Evolutionary conservation across 1,140 invertebrate genomes (phyloP).

Genomic region (Drosophila elegans): DNA sequence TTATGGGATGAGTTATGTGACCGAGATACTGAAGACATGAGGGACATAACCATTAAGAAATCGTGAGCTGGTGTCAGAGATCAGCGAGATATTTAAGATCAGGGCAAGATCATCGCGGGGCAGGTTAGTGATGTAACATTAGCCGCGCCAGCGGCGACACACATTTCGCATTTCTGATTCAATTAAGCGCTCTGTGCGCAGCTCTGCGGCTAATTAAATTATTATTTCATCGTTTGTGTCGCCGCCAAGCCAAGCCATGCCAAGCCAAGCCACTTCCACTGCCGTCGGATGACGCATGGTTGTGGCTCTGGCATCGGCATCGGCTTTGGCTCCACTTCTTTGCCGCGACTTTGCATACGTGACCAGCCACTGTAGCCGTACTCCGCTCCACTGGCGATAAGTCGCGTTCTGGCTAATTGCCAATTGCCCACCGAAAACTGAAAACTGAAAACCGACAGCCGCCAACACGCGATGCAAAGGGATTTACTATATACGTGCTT

Average conservation of each 20-base stretch:
- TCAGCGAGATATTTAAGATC: slow-evolving; percentile 1
- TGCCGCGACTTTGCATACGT: slow-evolving; percentile 53
- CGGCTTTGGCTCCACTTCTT: slow-evolving; percentile 19
- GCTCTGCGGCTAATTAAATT: slow-evolving; percentile 66
- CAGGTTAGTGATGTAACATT: slow-evolving; percentile 41
- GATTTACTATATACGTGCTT: slow-evolving; percentile 20
- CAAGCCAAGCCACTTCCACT: too few relatives aligned
- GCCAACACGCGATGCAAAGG: slow-evolving; percentile 38
- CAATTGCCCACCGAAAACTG: slow-evolving; percentile 51
- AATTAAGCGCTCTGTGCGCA: slow-evolving; percentile 62
- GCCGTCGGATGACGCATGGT: slow-evolving; percentile 29
- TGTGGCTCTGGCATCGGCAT: too few relatives aligned
- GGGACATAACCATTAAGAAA: neutral
- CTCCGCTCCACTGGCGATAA: slow-evolving; percentile 29
- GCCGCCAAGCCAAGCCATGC: slow-evolving; percentile 9
- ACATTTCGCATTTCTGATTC: slow-evolving; percentile 55
- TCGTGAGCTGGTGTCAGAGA: slow-evolving; percentile 8
- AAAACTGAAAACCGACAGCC: slow-evolving; percentile 33
- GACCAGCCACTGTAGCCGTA: slow-evolving; percentile 25
- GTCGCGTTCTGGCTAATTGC: slow-evolving; percentile 70
- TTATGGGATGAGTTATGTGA: neutral
- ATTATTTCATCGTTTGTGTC: slow-evolving; percentile 61
- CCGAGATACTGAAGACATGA: too few relatives aligned
- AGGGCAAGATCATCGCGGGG: neutral
- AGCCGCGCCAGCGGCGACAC: slow-evolving; percentile 24